Conservation (phyloP, 2,113 vertebrate genomes). For the Gnathonemus echidnorhynchus region DNA sequence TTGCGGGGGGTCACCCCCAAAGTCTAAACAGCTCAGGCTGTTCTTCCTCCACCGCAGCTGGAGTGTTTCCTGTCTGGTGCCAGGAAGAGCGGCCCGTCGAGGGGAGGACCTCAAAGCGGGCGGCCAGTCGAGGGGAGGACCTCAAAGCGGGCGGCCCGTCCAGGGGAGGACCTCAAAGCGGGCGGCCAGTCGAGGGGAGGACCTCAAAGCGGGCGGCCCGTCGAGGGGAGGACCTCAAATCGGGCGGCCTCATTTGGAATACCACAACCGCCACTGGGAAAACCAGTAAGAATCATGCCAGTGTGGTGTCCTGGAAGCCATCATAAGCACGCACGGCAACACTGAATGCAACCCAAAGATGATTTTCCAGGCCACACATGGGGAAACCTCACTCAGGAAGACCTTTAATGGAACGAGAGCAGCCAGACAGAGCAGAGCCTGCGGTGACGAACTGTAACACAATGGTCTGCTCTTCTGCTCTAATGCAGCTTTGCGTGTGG, state of each 20-base stretch:
- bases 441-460: conserved; percentile 22
- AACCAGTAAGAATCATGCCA: not conserved
- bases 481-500: conserved; percentile 41
- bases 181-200: not conserved
- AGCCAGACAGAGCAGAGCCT: not conserved
- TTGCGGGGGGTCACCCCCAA: not conserved
- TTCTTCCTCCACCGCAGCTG: not conserved
- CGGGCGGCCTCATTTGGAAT: not conserved
- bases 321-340: not conserved
- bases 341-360: not conserved
- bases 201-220: not conserved
- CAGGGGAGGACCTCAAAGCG: not conserved
- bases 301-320: not conserved
- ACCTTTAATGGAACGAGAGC: not conserved
- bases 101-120: not conserved
- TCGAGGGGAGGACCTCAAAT: not conserved
- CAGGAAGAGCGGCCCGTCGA: not conserved
- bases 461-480: not conserved
- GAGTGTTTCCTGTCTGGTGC: not conserved
- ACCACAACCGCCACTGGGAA: not conserved
- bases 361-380: not conserved
- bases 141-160: too few relatives aligned
- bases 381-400: not conserved
- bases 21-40: not conserved
- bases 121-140: too few relatives aligned